phyloP scores from a whole-genome alignment of 2,113 vertebrate genomes.

The Catharus bicknelli region DNA sequence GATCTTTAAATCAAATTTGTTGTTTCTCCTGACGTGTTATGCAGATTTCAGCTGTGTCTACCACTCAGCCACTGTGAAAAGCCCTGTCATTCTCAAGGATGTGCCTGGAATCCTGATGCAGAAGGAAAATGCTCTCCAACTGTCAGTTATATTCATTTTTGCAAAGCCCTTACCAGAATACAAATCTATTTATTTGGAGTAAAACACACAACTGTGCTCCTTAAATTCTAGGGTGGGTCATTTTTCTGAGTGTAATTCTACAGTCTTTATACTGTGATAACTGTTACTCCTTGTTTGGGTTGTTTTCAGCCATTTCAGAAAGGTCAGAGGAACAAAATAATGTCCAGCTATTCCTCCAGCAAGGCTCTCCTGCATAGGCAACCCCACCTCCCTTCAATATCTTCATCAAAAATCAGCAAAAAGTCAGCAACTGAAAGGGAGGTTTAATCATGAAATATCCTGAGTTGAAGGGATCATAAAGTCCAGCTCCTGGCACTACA shows the following conservation, averaged over 20 bases:
- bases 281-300: fast-evolving
- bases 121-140: not conserved
- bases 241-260: not conserved
- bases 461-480: fast-evolving
- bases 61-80: not conserved
- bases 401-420: not conserved
- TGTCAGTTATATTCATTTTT: not conserved
- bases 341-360: not conserved
- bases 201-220: not conserved
- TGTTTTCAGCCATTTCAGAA: not conserved
- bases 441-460: not conserved
- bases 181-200: not conserved
- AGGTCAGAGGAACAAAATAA: not conserved
- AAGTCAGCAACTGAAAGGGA: not conserved
- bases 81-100: not conserved
- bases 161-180: not conserved
- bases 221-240: fast-evolving
- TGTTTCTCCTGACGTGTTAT: not conserved
- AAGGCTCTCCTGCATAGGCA: not conserved
- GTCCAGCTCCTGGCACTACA: not conserved
- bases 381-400: fast-evolving
- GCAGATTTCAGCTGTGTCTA: not conserved
- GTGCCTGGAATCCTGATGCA: not conserved
- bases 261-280: not conserved
- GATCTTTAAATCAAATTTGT: not conserved